Evolutionary conservation across 2,113 vertebrate genomes (phyloP), one percentile per base, ranked within the genome.

Genomic region (Formicarius rufipectus): DNA sequence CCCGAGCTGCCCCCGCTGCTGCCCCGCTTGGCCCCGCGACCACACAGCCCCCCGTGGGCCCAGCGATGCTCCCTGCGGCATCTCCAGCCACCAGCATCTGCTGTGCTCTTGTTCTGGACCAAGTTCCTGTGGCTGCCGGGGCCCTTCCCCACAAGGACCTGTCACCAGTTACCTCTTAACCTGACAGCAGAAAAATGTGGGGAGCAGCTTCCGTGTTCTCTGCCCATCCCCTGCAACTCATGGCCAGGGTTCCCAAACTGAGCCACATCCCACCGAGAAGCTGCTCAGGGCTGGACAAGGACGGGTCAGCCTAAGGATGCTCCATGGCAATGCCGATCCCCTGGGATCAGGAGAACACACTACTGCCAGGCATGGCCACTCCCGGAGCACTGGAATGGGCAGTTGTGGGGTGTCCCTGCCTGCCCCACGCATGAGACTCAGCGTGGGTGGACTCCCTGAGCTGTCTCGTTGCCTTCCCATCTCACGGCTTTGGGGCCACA

Each of bases 61-160:
- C 56, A 49, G 33, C 1, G 2, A 20, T 39, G 67, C 6, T n/a
- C 49, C 0, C 0, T 8, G 40, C 0, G 1, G 39, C 16, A 6
- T 59, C 39, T 56, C 35, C 63, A 35, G 45, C 33, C 69, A 45
- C 15, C 52, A 14, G 64, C 55, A 37, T 58, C 78, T 33, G 15
- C 71, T 31, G 53, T n/a, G 66, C 21, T 7, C 0, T 14, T 21
- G 24, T 45, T 35, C 52, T 44, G 35, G 39, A 5, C 1, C 47
- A 66, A 39, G 27, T 52, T 18, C 20, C 66, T 19, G 56, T 12
- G 50, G 30, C 53, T 69, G 1, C 3, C 1, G 2, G 39, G 47
- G 39, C 67, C 44, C 4, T 55, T 72, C 25, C 35, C 44, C 42
- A 7, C 0, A 0, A 33, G 28, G 3, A 22, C 28, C 66, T 6